Evolutionary conservation across 2,888 invertebrate genomes (phyloP).

Genomic region (Anarsia innoxiella): DNA sequence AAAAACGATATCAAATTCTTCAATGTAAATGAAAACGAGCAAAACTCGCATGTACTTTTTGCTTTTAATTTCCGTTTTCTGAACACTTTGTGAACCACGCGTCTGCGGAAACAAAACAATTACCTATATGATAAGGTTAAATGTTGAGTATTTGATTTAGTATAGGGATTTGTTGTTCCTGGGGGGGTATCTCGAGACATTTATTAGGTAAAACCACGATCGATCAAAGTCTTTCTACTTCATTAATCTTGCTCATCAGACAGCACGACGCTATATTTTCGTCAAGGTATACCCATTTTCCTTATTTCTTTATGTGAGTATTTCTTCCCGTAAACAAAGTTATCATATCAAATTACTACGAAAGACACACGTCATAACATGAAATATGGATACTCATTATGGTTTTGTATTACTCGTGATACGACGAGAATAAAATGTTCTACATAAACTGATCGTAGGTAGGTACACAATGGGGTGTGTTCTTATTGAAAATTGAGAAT

Average conservation of each 20-base stretch:
- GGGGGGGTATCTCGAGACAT: constrained; percentile 33
- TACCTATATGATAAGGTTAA: constrained; percentile 33
- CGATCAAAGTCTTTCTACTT: constrained; percentile 68
- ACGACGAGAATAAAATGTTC: not conserved
- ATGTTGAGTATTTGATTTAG: constrained; percentile 42
- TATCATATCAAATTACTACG: constrained; percentile 8
- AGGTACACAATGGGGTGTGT: too few relatives aligned
- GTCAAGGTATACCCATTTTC: constrained; percentile 51
- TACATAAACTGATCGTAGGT: too few relatives aligned
- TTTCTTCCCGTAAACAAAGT: constrained; percentile 7
- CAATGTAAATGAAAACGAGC: too few relatives aligned
- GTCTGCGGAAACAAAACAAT: too few relatives aligned
- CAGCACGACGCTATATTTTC: constrained; percentile 46
- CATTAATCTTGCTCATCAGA: constrained; percentile 70
- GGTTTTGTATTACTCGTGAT: constrained; percentile 1
- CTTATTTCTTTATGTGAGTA: constrained; percentile 29
- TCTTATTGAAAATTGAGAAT: too few relatives aligned
- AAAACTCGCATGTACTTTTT: too few relatives aligned
- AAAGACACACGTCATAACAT: constrained; percentile 5
- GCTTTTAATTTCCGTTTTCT: too few relatives aligned
- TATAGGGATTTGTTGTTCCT: constrained; percentile 27
- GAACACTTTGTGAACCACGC: too few relatives aligned
- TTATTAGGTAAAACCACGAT: constrained; percentile 67
- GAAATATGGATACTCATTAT: constrained; percentile 6
- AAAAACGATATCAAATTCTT: too few relatives aligned